Percentiles rank a stretch among this genome's conserved stretches.
Conservation (phyloP, 1,140 invertebrate species). For the Heliconius himera region DNA sequence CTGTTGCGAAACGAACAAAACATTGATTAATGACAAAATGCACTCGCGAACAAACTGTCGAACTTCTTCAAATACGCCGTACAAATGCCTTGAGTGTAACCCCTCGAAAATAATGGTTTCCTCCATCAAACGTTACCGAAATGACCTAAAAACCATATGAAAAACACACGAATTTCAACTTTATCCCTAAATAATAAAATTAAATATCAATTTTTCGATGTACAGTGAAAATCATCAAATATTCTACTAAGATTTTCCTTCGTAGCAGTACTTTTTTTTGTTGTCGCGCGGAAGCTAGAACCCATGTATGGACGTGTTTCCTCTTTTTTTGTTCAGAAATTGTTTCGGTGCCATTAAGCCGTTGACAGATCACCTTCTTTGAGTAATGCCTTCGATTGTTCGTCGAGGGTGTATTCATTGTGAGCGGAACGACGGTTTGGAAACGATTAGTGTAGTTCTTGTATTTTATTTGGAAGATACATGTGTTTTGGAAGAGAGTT, state of each 20-base stretch:
- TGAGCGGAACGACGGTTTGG: constrained; percentile 40
- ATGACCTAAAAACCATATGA: background rate
- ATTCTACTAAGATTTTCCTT: constrained; percentile 66
- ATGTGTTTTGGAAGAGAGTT: background rate
- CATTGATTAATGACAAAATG: constrained; percentile 81
- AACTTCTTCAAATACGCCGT: constrained; percentile 80
- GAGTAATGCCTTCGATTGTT: constrained; percentile 76
- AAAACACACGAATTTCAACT: background rate
- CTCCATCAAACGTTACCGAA: constrained; percentile 48
- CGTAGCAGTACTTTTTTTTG: constrained; percentile 69
- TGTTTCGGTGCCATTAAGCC: constrained; percentile 80
- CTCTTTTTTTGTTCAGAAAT: constrained; percentile 77
- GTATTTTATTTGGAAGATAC: constrained; percentile 11
- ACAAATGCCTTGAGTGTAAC: constrained; percentile 76
- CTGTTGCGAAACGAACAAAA: constrained; percentile 70
- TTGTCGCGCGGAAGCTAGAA: constrained; percentile 66
- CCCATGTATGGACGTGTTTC: constrained; percentile 72
- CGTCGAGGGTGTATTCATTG: constrained; percentile 48
- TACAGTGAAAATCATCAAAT: constrained; percentile 53
- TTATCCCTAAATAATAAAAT: background rate
- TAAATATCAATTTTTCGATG: constrained; percentile 26
- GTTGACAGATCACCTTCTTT: constrained; percentile 77
- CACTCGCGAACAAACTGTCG: constrained; percentile 81
- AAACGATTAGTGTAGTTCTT: constrained; percentile 44
- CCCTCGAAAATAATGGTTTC: constrained; percentile 80